Evolutionary conservation across 1,140 invertebrate species (phyloP).

Genomic region (Pachypeltis micranthus): DNA sequence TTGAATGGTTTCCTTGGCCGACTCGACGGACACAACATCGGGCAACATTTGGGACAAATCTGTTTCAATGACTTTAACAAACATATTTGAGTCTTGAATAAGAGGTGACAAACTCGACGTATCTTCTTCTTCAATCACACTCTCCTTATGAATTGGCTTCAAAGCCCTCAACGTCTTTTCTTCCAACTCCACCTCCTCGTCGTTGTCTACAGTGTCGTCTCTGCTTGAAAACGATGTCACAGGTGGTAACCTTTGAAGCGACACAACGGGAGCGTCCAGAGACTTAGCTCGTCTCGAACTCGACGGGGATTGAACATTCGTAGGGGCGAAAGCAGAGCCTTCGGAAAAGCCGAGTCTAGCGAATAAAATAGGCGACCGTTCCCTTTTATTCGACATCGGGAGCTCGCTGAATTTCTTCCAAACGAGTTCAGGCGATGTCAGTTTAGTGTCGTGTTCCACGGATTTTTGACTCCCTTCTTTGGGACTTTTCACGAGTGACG

Average conservation of each 20-base stretch:
- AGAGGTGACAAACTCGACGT: conserved; percentile 13
- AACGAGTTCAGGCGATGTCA: conserved; percentile 44
- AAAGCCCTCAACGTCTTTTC: conserved; percentile 24
- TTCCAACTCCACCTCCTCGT: conserved; percentile 29
- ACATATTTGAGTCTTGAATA: conserved; percentile 5
- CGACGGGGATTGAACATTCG: conserved; percentile 62
- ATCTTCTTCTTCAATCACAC: conserved; percentile 24
- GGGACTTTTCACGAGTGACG: neutral
- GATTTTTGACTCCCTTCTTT: conserved; percentile 25
- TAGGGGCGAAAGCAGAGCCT: conserved; percentile 56
- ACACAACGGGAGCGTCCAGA: conserved; percentile 67
- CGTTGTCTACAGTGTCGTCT: conserved; percentile 57
- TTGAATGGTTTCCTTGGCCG: neutral
- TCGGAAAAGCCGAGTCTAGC: conserved; percentile 68
- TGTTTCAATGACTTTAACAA: neutral
- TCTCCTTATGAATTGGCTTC: conserved; percentile 13
- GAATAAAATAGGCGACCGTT: conserved; percentile 63
- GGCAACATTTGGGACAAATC: neutral
- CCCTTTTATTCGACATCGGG: conserved; percentile 31
- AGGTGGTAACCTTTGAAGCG: conserved; percentile 60
- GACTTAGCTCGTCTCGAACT: conserved; percentile 64
- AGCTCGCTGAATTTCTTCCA: conserved; percentile 39
- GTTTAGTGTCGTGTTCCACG: neutral
- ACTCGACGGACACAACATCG: neutral
- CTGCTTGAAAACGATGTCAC: conserved; percentile 75